A percentile compares a stretch with the other conserved stretches of the same genome.
Conservation (phyloP, 2,888 invertebrate species). For the Nomada fucata region DNA sequence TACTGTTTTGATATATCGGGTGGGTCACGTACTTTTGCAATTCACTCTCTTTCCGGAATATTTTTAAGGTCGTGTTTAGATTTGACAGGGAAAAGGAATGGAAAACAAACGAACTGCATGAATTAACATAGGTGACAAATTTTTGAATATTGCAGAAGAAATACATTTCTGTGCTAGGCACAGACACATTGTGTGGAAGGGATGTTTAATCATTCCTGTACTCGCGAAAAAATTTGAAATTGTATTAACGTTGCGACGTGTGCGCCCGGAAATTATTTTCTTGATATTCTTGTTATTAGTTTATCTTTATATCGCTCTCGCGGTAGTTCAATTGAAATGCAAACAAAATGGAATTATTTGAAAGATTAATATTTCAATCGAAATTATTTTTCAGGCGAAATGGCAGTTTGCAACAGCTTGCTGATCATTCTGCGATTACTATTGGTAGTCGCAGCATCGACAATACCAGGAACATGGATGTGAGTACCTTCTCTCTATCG, state of each 20-base stretch:
- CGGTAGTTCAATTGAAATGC: neutral
- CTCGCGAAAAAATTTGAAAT: no score
- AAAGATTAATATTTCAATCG: neutral
- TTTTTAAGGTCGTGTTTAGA: neutral
- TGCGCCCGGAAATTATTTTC: no score
- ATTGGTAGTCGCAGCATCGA: conserved; percentile 63
- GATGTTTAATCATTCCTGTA: no score
- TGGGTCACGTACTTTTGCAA: conserved; percentile 12
- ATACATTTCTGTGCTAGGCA: no score
- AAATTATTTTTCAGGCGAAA: conserved; percentile 57
- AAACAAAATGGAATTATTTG: neutral
- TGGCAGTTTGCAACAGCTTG: conserved; percentile 58
- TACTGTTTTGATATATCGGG: conserved; percentile 47
- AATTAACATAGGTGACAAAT: no score
- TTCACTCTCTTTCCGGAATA: neutral
- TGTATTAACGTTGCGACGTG: no score
- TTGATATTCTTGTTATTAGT: no score
- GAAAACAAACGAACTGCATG: no score
- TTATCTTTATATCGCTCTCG: no score
- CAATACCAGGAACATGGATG: conserved; percentile 73
- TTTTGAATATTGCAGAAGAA: no score
- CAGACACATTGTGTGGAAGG: no score
- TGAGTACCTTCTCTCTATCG: conserved; percentile 59
- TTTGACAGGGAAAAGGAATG: no score
- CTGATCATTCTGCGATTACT: conserved; percentile 65